Evolutionary conservation across 1,140 invertebrate genomes (phyloP).

Genomic region (Pseudomyrmex flavicornis): DNA sequence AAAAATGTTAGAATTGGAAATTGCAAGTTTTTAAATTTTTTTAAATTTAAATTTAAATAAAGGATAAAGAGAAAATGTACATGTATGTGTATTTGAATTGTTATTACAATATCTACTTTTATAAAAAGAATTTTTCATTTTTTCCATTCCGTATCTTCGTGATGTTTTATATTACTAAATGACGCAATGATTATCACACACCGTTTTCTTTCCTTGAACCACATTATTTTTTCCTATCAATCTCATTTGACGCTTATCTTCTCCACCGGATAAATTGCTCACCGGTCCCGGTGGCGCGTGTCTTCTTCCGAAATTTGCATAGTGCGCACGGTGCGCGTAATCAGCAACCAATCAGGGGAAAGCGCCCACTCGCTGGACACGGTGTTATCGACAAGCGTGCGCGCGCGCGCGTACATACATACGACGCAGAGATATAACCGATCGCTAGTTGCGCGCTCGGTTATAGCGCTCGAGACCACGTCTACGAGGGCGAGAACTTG

Average conservation of each 20-base stretch:
- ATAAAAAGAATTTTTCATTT: too few species aligned
- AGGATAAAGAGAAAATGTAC: too few species aligned
- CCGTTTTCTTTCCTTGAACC: constrained; percentile 8
- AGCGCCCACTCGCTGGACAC: constrained; percentile 12
- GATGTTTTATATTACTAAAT: neutral
- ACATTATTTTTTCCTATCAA: constrained; percentile 20
- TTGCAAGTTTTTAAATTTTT: too few species aligned
- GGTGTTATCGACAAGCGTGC: constrained; percentile 27
- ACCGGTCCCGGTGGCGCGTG: neutral
- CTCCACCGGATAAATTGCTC: neutral
- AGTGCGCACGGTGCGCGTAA: constrained; percentile 19
- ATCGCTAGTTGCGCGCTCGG: constrained; percentile 9
- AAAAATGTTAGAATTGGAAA: neutral
- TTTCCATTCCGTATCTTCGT: too few species aligned
- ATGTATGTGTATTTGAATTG: too few species aligned
- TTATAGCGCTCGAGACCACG: constrained; percentile 24
- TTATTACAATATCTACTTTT: too few species aligned
- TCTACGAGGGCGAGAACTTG: constrained; percentile 15
- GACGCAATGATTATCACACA: neutral
- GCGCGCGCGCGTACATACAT: neutral
- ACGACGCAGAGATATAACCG: constrained; percentile 39
- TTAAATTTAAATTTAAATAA: too few species aligned
- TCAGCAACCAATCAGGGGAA: constrained; percentile 8
- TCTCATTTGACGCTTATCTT: constrained; percentile 28
- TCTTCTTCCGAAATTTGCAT: constrained; percentile 47